These are phyloP conservation scores for Arion vulgaris DNA, from an alignment of 1,140 invertebrate genomes.

Conservation along the genomic window DNA sequence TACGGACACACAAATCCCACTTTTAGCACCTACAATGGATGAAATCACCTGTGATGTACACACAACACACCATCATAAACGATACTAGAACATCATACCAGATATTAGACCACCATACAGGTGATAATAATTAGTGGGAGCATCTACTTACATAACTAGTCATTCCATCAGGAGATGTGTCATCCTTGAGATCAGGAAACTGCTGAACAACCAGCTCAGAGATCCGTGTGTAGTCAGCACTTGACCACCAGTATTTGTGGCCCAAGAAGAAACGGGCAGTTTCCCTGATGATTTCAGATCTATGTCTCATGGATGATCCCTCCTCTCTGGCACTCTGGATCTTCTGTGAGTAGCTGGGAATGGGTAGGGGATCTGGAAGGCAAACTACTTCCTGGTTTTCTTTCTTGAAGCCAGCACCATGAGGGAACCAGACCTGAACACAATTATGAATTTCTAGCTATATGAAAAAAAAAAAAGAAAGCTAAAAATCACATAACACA, in stretches of 20 bases:
- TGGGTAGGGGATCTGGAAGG: constrained; percentile 43
- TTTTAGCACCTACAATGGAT: too few relatives aligned
- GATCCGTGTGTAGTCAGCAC: constrained; percentile 48
- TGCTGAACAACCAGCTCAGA: constrained; percentile 44
- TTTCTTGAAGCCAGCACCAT: constrained; percentile 46
- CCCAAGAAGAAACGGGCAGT: constrained; percentile 46
- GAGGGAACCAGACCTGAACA: constrained; percentile 44
- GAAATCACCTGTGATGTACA: too few relatives aligned
- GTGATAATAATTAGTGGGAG: too few relatives aligned
- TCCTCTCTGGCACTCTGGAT: constrained; percentile 38
- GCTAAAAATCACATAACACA: too few relatives aligned
- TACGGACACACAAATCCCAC: too few relatives aligned
- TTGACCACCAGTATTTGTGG: constrained; percentile 50
- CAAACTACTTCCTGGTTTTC: constrained; percentile 43
- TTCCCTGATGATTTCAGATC: constrained; percentile 47
- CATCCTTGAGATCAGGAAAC: constrained; percentile 47
- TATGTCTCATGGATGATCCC: constrained; percentile 40
- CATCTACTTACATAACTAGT: constrained; percentile 41
- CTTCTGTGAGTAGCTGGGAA: constrained; percentile 43
- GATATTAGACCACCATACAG: too few relatives aligned
- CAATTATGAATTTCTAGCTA: too few relatives aligned
- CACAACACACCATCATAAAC: too few relatives aligned
- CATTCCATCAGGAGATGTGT: constrained; percentile 35
- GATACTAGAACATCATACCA: too few relatives aligned
- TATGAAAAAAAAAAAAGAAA: too few relatives aligned